Evolutionary conservation across 2,797 vertebrate genomes (phyloP).

Genomic region (Alauda arvensis): DNA sequence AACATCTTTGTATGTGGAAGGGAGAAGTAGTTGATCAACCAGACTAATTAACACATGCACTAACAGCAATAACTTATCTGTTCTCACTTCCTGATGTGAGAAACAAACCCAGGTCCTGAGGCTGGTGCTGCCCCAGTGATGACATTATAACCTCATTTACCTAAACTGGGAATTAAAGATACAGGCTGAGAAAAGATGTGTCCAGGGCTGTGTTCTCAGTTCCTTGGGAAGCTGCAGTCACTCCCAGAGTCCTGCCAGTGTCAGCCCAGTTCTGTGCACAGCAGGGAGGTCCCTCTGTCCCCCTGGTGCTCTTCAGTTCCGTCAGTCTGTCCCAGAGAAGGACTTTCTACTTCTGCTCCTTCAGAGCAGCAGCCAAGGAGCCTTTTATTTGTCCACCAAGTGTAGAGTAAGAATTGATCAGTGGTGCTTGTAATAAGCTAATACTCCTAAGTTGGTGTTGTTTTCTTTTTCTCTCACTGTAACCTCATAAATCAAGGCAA

Average conservation of each 20-base stretch:
- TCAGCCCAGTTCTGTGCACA: neutral
- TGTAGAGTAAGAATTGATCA: neutral
- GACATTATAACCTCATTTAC: neutral
- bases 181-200: neutral
- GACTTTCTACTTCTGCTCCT: neutral
- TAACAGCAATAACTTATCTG: slow-evolving; percentile 46
- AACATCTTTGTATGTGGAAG: neutral
- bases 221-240: neutral
- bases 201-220: neutral
- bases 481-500: neutral
- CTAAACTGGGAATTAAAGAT: neutral
- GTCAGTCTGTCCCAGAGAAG: neutral
- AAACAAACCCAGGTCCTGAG: neutral
- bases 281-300: neutral
- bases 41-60: neutral
- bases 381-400: neutral
- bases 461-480: neutral
- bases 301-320: neutral
- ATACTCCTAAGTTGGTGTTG: neutral
- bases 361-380: neutral
- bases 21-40: neutral
- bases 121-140: neutral
- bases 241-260: neutral
- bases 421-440: neutral
- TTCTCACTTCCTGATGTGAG: neutral